Percentiles rank a stretch among this genome's conserved stretches.
phyloP scores from a whole-genome alignment of 1,140 invertebrate genomes.

The Bradysia coprophila region DNA sequence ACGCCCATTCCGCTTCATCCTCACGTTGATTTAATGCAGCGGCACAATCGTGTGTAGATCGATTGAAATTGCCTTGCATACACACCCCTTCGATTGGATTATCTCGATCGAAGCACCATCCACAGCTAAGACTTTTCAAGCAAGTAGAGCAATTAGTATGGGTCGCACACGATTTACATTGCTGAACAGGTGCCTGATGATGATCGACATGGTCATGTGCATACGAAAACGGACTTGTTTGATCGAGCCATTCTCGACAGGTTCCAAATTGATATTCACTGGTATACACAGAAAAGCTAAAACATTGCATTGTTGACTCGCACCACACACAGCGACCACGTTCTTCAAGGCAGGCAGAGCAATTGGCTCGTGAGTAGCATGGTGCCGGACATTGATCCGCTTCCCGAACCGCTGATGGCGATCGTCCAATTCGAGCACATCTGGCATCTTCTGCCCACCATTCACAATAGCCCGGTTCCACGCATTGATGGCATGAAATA shows the following conservation, averaged over 20 bases:
- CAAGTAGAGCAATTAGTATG: slow-evolving; percentile 65
- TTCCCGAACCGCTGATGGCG: slow-evolving; percentile 36
- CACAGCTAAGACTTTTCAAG: slow-evolving; percentile 65
- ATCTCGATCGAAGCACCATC: slow-evolving; percentile 79
- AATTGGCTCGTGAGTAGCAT: slow-evolving; percentile 54
- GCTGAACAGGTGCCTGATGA: slow-evolving; percentile 23
- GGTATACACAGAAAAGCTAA: slow-evolving; percentile 87
- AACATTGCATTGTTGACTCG: slow-evolving; percentile 75
- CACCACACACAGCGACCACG: slow-evolving; percentile 88
- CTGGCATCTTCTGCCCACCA: slow-evolving; percentile 74
- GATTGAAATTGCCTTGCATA: slow-evolving; percentile 61
- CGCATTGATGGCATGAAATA: slow-evolving; percentile 66
- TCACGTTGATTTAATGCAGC: slow-evolving; percentile 29
- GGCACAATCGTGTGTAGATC: slow-evolving; percentile 44
- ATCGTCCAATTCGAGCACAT: slow-evolving; percentile 60
- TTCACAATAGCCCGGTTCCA: slow-evolving; percentile 55
- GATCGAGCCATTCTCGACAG: slow-evolving; percentile 84
- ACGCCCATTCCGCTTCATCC: slow-evolving; percentile 59
- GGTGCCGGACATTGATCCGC: slow-evolving; percentile 48
- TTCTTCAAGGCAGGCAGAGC: slow-evolving; percentile 65
- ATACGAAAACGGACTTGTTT: slow-evolving; percentile 32
- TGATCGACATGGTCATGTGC: slow-evolving; percentile 14
- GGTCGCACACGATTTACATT: slow-evolving; percentile 64
- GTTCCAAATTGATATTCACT: slow-evolving; percentile 84
- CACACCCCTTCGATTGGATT: slow-evolving; percentile 74